Evolutionary conservation across 2,888 invertebrate genomes (phyloP), one percentile per base, ranked within the genome.

Genomic region (Agrotis ipsilon): DNA sequence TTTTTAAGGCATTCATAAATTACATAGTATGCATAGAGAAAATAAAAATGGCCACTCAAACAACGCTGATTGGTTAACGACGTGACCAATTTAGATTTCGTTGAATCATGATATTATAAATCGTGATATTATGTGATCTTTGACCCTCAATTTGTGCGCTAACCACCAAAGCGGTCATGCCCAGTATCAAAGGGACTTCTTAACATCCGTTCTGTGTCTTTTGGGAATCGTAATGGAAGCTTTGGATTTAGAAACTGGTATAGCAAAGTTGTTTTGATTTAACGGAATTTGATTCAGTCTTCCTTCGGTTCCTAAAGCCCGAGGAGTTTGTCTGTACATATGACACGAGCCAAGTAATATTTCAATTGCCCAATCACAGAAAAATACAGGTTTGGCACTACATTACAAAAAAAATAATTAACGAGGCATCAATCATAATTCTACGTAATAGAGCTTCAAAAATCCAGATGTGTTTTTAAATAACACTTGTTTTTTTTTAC

Each of bases 61-160:
- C 5, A 19, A n/a, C 46, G 7, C 21, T 60, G 51, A 74, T 64
- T 52, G 51, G 54, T 43, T 67, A 39, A 48, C 32, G 45, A 39
- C 19, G 21, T 54, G 13, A 16, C 45, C 18, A 63, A 32, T 73
- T 79, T 60, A 46, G 9, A 43, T 77, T 71, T 52, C 48, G 60
- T 52, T 61, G 16, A 39, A 18, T 77, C 57, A 80, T 39, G 39
- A 39, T 39, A 39, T 39, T 39, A 39, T 39, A 39, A 39, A 39
- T 45, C 13, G 2, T 57, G 24, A 60, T 39, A 45, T 14, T 58
- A 27, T 39, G 5, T 49, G 43, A 59, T 24, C 58, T 59, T 61
- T 48, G 72, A 49, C 39, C 43, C 18, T 16, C 11, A 72, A 64
- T 65, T 52, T 72, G 64, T n/a, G 14, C 48, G 7, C n/a, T 63